Percentiles rank a stretch among this genome's conserved stretches.
Evolutionary conservation across 2,888 invertebrate genomes (phyloP).

Genomic region (Selenia dentaria): DNA sequence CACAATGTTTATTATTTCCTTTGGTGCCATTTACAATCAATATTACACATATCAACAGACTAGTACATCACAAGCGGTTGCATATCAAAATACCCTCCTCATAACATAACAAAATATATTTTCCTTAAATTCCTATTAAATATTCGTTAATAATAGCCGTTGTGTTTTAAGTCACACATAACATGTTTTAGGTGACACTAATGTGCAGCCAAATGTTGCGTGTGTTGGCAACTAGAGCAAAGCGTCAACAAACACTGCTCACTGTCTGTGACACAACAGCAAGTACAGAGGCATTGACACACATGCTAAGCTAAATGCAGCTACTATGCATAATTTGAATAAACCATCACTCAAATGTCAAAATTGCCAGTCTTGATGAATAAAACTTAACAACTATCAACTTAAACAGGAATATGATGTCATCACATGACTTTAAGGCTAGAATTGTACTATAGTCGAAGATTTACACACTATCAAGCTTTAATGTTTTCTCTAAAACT

Average conservation of each 20-base stretch:
- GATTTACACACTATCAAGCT: constrained; percentile 43
- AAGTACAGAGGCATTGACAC: constrained; percentile 57
- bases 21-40: constrained; percentile 59
- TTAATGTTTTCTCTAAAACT: constrained; percentile 49
- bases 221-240: constrained; percentile 59
- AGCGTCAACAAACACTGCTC: constrained; percentile 59
- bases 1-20: constrained; percentile 63
- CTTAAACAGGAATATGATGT: constrained; percentile 33
- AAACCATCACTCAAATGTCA: constrained; percentile 48
- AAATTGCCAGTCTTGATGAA: constrained; percentile 59
- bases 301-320: constrained; percentile 53
- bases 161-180: constrained; percentile 30
- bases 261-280: constrained; percentile 52
- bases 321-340: constrained; percentile 40
- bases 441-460: constrained; percentile 75
- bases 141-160: constrained; percentile 4
- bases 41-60: constrained; percentile 52
- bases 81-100: constrained; percentile 25
- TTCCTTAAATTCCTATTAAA: constrained; percentile 10
- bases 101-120: constrained; percentile 13
- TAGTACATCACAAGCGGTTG: constrained; percentile 41
- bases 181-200: constrained; percentile 53
- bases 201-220: constrained; percentile 67
- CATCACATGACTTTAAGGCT: constrained; percentile 69
- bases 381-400: constrained; percentile 51